Conservation (phyloP, 2,797 vertebrate genomes). For the Chelon labrosus region DNA sequence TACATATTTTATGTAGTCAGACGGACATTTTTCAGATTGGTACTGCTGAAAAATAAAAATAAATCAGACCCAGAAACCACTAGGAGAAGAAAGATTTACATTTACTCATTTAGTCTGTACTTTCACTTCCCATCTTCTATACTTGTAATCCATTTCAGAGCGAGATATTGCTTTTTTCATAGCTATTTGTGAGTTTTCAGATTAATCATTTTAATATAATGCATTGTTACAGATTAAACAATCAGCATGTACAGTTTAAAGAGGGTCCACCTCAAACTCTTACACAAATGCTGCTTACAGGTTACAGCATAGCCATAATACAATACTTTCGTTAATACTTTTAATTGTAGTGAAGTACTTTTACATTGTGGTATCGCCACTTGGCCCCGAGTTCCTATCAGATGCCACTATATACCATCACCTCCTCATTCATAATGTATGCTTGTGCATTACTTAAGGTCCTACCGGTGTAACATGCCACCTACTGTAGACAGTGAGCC, state of each 20-base stretch:
- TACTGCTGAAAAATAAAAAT: neutral
- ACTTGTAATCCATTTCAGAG: neutral
- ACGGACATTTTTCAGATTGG: neutral
- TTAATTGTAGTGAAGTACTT: neutral
- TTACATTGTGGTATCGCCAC: neutral
- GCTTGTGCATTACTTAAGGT: conserved; percentile 14
- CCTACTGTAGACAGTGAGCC: conserved; percentile 97
- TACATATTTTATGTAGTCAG: conserved; percentile 2
- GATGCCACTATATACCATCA: neutral
- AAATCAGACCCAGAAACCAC: neutral
- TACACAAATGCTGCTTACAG: neutral
- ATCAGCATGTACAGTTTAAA: neutral
- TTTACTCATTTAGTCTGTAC: neutral
- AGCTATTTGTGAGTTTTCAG: too few relatives aligned
- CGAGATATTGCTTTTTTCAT: neutral
- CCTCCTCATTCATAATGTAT: conserved; percentile 7
- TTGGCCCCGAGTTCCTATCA: neutral
- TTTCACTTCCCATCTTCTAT: neutral
- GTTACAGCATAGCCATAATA: neutral
- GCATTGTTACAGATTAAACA: neutral
- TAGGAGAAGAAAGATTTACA: neutral
- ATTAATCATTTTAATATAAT: neutral
- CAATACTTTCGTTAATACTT: neutral
- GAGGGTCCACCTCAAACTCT: neutral
- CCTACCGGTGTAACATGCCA: conserved; percentile 55